Evolutionary conservation across 1,140 invertebrate genomes (phyloP).

Genomic region (Conopomorpha cramerella): DNA sequence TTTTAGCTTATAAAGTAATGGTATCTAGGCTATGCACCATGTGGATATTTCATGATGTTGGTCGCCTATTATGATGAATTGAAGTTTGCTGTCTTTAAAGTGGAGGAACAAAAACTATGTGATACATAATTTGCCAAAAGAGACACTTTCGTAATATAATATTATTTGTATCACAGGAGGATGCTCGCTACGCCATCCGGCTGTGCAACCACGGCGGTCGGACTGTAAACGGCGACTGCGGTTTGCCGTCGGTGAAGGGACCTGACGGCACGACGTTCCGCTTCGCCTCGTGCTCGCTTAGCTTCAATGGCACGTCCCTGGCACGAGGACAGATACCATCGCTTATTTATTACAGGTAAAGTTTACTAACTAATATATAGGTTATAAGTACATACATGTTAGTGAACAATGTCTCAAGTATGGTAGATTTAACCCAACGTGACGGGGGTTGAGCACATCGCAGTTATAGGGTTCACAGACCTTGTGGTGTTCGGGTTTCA

Average conservation of each 20-base stretch:
- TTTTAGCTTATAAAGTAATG: too few species aligned
- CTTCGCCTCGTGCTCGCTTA: constrained; percentile 90
- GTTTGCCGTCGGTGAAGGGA: constrained; percentile 82
- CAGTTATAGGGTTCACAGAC: too few species aligned
- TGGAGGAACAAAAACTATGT: too few species aligned
- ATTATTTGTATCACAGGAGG: constrained; percentile 65
- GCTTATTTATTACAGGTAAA: constrained; percentile 78
- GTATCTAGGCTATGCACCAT: too few species aligned
- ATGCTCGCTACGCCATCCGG: constrained; percentile 86
- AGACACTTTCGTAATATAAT: too few species aligned
- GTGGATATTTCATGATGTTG: too few species aligned
- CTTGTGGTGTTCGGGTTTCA: too few species aligned
- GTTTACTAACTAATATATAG: too few species aligned
- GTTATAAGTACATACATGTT: neutral
- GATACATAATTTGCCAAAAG: too few species aligned
- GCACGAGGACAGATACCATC: constrained; percentile 93
- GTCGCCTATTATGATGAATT: too few species aligned
- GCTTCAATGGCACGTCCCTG: constrained; percentile 93
- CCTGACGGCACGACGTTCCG: constrained; percentile 91
- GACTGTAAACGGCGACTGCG: constrained; percentile 92
- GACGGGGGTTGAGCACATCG: too few species aligned
- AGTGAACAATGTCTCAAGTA: neutral
- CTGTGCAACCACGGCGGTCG: constrained; percentile 89
- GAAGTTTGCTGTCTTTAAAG: too few species aligned
- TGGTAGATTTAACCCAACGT: neutral